phyloP scores from a whole-genome alignment of 1,140 invertebrate species.

The Heliconius hewitsoni region DNA sequence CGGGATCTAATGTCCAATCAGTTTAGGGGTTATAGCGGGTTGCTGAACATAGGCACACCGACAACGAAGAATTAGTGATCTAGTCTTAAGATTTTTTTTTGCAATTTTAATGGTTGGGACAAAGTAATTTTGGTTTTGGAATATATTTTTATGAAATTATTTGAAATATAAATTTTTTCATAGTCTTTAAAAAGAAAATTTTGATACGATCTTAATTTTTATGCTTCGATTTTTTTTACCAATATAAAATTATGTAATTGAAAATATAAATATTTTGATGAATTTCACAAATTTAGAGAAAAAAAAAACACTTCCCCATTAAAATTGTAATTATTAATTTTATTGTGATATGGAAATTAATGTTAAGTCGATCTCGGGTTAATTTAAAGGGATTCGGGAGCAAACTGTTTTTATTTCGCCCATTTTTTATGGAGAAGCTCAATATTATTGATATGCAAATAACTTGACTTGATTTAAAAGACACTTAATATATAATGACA shows the following conservation, averaged over 20 bases:
- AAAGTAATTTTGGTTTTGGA: not conserved
- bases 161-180: not conserved
- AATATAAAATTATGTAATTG: too few species aligned
- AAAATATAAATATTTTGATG: not conserved
- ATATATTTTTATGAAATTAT: not conserved
- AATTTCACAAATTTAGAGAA: too few species aligned
- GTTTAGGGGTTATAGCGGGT: constrained; percentile 55
- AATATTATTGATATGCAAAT: not conserved
- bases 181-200: not conserved
- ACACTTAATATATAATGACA: too few species aligned
- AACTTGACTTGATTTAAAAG: constrained; percentile 2
- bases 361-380: constrained; percentile 29
- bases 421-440: not conserved
- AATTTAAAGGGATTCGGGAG: constrained; percentile 29
- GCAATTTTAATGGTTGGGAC: not conserved
- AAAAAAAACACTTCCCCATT: not conserved
- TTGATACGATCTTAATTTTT: not conserved
- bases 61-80: constrained; percentile 71
- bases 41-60: constrained; percentile 63
- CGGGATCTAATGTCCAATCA: constrained; percentile 62
- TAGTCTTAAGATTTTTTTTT: constrained; percentile 41
- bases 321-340: constrained; percentile 26
- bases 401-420: constrained; percentile 6
- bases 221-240: not conserved
- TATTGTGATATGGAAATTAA: constrained; percentile 40